Evolutionary conservation across 1,140 invertebrate genomes (phyloP).

Genomic region (Physella acuta): DNA sequence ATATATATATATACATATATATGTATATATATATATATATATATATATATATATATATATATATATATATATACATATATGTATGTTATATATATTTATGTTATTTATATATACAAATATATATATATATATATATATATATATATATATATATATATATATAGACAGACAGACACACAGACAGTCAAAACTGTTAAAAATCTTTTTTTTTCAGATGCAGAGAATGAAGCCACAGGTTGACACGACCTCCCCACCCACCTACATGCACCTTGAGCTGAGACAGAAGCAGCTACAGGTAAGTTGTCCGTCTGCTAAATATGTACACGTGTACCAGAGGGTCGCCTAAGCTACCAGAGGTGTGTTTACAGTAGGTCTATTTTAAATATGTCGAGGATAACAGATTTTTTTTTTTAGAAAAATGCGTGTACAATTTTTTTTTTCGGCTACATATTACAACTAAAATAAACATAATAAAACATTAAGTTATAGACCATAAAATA

Average conservation of each 20-base stretch:
- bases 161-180: not conserved
- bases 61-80: slow-evolving; percentile 9
- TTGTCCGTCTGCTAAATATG: too few species aligned
- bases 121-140: slow-evolving; percentile 3
- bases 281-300: slow-evolving; percentile 6
- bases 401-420: too few species aligned
- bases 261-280: not conserved
- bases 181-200: not conserved
- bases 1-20: slow-evolving; percentile 7
- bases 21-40: slow-evolving; percentile 14
- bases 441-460: too few species aligned
- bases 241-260: not conserved
- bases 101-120: slow-evolving; percentile 10
- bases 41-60: slow-evolving; percentile 14
- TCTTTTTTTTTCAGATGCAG: slow-evolving; percentile 1
- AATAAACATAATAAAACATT: too few species aligned
- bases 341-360: too few species aligned
- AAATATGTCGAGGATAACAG: too few species aligned
- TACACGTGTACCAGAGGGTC: too few species aligned
- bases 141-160: too few species aligned
- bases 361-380: too few species aligned
- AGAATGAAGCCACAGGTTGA: slow-evolving; percentile 1
- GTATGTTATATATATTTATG: slow-evolving; percentile 8
- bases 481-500: too few species aligned
- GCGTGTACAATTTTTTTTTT: too few species aligned